Evolutionary conservation across 1,140 invertebrate genomes (phyloP), one percentile per base, ranked within the genome.

Genomic region (Pygmarrhopalites habei): DNA sequence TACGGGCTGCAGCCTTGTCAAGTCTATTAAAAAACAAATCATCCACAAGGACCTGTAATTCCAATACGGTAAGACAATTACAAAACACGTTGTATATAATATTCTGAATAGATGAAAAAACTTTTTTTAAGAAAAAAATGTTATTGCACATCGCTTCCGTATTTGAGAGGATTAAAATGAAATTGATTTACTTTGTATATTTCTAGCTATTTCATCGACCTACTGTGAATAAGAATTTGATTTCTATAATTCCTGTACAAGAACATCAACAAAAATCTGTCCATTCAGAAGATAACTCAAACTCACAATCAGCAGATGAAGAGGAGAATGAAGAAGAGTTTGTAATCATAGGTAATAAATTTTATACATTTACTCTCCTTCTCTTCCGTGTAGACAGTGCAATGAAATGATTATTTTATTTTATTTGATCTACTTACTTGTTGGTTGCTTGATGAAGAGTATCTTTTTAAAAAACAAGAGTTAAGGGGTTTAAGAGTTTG

Each of bases 1-100:
- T 56, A 10, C 29, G 53, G 12, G 53, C 53, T 14, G 53, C 53
- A n/a, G 53, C 53, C 5, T 39, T 56, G 21, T 30, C 53, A 17
- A 35, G 28, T 35, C 39, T 56, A 32, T 23, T 56, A 12, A 56
- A 56, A 41, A 56, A 56, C 39, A 56, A 56, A 41, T 56, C 53
- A 56, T 56, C 53, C 4, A 35, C 29, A 7, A 3, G 53, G 25
- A 39, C 30, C 5, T 56, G 53, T 56, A 56, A 56, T 41, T 56
- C 53, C 4, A 56, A 56, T 56, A 56, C 53, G 53, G 53, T 56
- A 56, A 56, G 53, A 35, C 32, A 35, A 35, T 35, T 35, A 35
- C 15, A 35, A 35, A 35, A 35, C n/a, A n/a, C n/a, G n/a, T n/a
- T n/a, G n/a, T n/a, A n/a, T n/a, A n/a, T n/a, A n/a, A n/a, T n/a